Evolutionary conservation across 1,140 invertebrate species (phyloP).

Genomic region (Drosophila trapezifrons): DNA sequence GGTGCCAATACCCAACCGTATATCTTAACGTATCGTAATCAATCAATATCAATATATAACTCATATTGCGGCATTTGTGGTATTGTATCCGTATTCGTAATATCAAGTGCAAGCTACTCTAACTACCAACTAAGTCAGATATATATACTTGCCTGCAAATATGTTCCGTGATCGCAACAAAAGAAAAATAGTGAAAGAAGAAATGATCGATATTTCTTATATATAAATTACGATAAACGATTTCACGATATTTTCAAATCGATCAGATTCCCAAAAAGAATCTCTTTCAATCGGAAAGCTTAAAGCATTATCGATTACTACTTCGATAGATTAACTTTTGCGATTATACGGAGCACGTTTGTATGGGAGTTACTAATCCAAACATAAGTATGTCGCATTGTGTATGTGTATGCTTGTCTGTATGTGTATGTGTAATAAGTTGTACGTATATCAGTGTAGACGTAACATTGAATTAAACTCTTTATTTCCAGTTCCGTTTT

Average conservation of each 20-base stretch:
- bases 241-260: too few species aligned
- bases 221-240: too few species aligned
- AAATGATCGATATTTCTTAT: background rate
- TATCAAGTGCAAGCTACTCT: slow-evolving; percentile 50
- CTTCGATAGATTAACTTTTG: background rate
- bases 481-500: background rate
- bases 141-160: slow-evolving; percentile 29
- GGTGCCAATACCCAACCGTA: slow-evolving; percentile 34
- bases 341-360: slow-evolving; percentile 21
- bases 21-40: slow-evolving; percentile 45
- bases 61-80: slow-evolving; percentile 52
- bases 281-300: background rate
- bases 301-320: slow-evolving; percentile 6
- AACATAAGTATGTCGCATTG: slow-evolving; percentile 56
- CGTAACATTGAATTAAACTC: slow-evolving; percentile 13
- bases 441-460: slow-evolving; percentile 60
- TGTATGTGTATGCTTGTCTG: slow-evolving; percentile 60
- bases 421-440: slow-evolving; percentile 59
- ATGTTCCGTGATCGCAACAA: slow-evolving; percentile 8
- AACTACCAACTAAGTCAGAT: slow-evolving; percentile 50
- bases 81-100: slow-evolving; percentile 55
- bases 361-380: slow-evolving; percentile 18
- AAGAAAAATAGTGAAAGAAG: background rate
- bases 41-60: slow-evolving; percentile 34
- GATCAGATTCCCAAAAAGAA: too few species aligned